These are phyloP conservation scores for Heliconius aoede DNA, from an alignment of 2,888 invertebrate species.

Conservation along the genomic window DNA sequence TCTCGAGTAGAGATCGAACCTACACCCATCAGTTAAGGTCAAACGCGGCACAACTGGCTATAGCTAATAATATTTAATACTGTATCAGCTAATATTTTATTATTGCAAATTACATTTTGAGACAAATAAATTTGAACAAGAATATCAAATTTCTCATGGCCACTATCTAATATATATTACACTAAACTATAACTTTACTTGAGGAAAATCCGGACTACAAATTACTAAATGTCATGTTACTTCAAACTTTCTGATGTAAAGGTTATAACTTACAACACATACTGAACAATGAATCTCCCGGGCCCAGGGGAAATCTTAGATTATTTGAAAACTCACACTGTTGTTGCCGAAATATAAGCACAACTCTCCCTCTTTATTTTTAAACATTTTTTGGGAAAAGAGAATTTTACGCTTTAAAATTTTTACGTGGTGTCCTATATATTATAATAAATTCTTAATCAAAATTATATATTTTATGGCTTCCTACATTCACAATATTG, in stretches of 20 bases:
- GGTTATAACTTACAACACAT: conserved; percentile 45
- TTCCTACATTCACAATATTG: neutral
- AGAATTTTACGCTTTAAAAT: neutral
- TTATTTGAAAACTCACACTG: conserved; percentile 51
- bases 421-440: neutral
- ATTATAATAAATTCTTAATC: neutral
- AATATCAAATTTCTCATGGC: too few species aligned
- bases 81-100: too few species aligned
- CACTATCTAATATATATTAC: too few species aligned
- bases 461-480: neutral
- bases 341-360: conserved; percentile 47
- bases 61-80: too few species aligned
- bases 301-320: conserved; percentile 53
- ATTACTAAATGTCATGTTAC: conserved; percentile 30
- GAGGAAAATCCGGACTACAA: conserved; percentile 4
- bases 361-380: conserved; percentile 41
- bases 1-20: too few species aligned
- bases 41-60: too few species aligned
- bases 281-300: conserved; percentile 50
- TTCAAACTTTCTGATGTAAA: conserved; percentile 29
- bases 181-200: too few species aligned
- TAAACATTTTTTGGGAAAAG: conserved; percentile 31
- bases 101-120: too few species aligned
- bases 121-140: too few species aligned
- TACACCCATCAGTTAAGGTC: too few species aligned